Evolutionary conservation across 2,888 invertebrate genomes (phyloP).

Genomic region (Spilosoma lubricipeda): DNA sequence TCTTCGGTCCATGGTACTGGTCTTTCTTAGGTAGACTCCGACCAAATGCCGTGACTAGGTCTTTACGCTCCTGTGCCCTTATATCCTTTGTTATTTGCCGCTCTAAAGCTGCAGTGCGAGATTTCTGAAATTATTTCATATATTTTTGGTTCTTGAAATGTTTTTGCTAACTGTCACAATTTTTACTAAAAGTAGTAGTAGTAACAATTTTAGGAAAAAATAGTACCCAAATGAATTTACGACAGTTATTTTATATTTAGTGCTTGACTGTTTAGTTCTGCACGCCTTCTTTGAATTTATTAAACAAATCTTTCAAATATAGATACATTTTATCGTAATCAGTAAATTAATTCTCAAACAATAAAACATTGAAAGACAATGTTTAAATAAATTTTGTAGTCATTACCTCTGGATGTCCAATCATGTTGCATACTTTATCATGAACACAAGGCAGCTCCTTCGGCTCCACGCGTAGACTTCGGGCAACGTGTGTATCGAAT

Average conservation of each 20-base stretch:
- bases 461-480: conserved; percentile 82
- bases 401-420: conserved; percentile 79
- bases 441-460: conserved; percentile 87
- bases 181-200: too few relatives aligned
- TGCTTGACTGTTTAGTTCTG: too few relatives aligned
- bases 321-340: background rate
- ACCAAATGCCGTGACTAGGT: conserved; percentile 79
- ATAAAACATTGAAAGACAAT: background rate
- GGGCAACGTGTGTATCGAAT: conserved; percentile 85
- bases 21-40: conserved; percentile 76
- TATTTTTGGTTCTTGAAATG: background rate
- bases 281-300: background rate
- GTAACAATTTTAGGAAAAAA: background rate
- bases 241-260: background rate
- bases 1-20: conserved; percentile 81
- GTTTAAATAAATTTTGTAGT: background rate
- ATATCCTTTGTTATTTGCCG: conserved; percentile 83
- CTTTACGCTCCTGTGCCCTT: conserved; percentile 71
- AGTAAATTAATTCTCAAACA: background rate
- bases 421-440: conserved; percentile 81
- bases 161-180: background rate
- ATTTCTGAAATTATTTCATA: conserved; percentile 56
- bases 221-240: background rate
- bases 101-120: conserved; percentile 65
- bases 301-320: background rate